phyloP scores from a whole-genome alignment of 2,113 vertebrate genomes.

The Myiagra hebetior region DNA sequence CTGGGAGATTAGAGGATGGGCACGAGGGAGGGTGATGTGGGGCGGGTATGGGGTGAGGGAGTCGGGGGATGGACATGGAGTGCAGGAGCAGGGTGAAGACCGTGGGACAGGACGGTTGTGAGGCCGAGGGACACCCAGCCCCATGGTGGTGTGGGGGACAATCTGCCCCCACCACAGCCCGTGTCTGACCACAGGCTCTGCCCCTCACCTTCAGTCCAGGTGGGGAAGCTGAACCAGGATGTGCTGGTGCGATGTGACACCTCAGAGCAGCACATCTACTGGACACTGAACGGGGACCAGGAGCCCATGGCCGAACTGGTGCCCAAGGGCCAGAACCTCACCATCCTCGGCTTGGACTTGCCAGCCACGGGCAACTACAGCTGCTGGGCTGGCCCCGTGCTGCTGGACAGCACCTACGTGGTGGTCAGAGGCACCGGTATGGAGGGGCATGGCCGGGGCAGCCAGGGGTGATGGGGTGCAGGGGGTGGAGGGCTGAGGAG shows the following conservation, averaged over 20 bases:
- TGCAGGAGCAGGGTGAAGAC: background rate
- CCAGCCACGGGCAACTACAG: constrained; percentile 31
- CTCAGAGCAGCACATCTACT: background rate
- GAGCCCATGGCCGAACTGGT: background rate
- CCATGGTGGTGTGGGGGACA: accelerated
- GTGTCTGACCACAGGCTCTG: background rate
- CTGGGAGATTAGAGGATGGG: background rate
- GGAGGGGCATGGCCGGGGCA: background rate
- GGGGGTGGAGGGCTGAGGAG: background rate
- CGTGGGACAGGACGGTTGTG: accelerated
- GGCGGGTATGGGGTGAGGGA: background rate
- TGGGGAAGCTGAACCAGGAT: background rate
- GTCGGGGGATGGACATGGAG: accelerated
- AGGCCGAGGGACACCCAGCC: background rate
- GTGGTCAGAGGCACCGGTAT: background rate
- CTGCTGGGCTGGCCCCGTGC: background rate
- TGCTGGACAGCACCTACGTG: constrained; percentile 23
- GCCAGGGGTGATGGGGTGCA: accelerated
- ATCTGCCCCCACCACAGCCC: background rate
- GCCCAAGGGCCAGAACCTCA: background rate
- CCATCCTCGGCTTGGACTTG: constrained; percentile 10
- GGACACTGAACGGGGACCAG: background rate
- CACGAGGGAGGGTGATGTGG: background rate
- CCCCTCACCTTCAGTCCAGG: background rate
- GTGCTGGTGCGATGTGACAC: constrained; percentile 17